These are phyloP conservation scores for Timema podura DNA, from an alignment of 2,888 invertebrate species.

Conservation along the genomic window DNA sequence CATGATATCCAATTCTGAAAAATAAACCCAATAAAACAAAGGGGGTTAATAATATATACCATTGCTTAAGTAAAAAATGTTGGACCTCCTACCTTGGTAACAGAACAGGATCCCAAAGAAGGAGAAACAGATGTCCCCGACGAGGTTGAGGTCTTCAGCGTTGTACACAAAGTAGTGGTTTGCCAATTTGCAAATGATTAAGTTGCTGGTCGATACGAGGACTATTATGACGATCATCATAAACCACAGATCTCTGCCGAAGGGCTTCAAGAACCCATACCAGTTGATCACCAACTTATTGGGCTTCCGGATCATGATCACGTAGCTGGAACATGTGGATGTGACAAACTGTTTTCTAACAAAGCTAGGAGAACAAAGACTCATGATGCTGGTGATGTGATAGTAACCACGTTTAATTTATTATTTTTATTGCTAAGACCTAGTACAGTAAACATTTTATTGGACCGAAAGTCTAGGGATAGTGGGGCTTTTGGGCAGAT, in stretches of 20 bases:
- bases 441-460: too few relatives aligned
- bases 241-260: constrained; percentile 20
- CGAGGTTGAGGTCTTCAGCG: background rate
- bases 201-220: background rate
- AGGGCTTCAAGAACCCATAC: constrained; percentile 23
- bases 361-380: too few relatives aligned
- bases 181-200: background rate
- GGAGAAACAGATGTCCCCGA: background rate
- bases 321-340: constrained; percentile 11
- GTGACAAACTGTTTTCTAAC: too few relatives aligned
- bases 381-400: too few relatives aligned
- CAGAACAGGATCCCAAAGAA: constrained; percentile 2
- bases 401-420: too few relatives aligned
- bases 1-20: too few relatives aligned
- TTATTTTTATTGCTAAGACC: too few relatives aligned
- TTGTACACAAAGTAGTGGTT: background rate
- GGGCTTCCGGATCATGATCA: constrained; percentile 18
- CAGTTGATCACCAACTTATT: constrained; percentile 17
- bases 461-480: too few relatives aligned
- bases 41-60: too few relatives aligned
- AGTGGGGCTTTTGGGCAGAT: too few relatives aligned
- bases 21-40: too few relatives aligned
- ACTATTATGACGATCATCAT: constrained; percentile 10
- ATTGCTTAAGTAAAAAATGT: too few relatives aligned
- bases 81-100: constrained; percentile 1